Percentiles rank a stretch among this genome's conserved stretches.
Evolutionary conservation across 2,888 invertebrate species (phyloP).

Genomic region (Acronicta psi): DNA sequence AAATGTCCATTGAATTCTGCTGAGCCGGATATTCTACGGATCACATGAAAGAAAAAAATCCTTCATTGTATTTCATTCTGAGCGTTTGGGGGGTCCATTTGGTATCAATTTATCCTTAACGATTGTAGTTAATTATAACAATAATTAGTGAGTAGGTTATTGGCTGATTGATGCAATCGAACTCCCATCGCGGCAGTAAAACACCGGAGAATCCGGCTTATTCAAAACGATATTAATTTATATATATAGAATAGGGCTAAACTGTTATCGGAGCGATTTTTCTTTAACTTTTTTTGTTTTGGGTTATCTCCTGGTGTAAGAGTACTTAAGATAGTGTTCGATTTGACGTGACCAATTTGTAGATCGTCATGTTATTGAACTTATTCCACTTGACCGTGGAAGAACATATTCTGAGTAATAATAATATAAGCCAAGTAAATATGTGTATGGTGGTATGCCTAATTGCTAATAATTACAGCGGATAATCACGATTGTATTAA

Average conservation of each 20-base stretch:
- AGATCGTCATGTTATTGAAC: background rate
- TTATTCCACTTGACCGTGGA: background rate
- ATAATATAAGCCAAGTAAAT: too few species aligned
- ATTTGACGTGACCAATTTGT: background rate
- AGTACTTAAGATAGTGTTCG: background rate
- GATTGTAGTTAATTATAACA: too few species aligned
- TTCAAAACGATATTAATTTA: background rate
- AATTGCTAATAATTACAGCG: conserved; percentile 28
- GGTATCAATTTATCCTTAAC: too few species aligned
- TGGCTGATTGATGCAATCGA: too few species aligned
- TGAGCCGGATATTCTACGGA: conserved; percentile 10
- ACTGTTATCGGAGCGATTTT: background rate
- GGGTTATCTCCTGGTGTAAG: background rate
- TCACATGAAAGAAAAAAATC: background rate
- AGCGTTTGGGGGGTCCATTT: too few species aligned
- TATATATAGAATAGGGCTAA: background rate
- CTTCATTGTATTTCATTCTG: too few species aligned
- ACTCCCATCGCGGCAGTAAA: too few species aligned
- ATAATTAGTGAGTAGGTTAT: too few species aligned
- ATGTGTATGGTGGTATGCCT: background rate
- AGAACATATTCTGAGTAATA: too few species aligned
- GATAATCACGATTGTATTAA: conserved; percentile 40
- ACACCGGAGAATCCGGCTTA: too few species aligned
- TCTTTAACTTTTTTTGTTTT: conserved; percentile 1
- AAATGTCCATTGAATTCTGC: conserved; percentile 13